These are phyloP conservation scores for Physeter macrocephalus DNA, from an alignment of 2,113 vertebrate genomes.

Conservation along the genomic window DNA sequence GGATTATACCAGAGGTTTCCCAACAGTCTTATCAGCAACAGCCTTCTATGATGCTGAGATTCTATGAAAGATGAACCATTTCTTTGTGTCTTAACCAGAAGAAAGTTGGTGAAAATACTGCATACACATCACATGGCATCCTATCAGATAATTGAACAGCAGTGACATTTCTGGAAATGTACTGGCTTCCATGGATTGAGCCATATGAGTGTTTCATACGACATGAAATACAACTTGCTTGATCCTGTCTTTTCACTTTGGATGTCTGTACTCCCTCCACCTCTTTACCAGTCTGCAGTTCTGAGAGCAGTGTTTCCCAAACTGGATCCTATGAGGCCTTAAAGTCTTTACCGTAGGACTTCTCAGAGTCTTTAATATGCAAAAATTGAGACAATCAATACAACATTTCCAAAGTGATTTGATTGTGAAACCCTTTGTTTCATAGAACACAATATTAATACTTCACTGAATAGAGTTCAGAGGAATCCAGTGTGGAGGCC, in stretches of 20 bases:
- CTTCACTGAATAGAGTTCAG: not conserved
- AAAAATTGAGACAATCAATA: not conserved
- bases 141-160: not conserved
- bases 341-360: not conserved
- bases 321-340: not conserved
- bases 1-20: not conserved
- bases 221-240: not conserved
- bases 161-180: not conserved
- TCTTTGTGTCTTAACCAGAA: not conserved
- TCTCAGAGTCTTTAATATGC: not conserved
- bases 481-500: not conserved
- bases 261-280: too few species aligned
- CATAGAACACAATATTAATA: not conserved
- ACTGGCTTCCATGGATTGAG: not conserved
- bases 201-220: not conserved
- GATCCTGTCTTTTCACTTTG: not conserved
- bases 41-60: not conserved
- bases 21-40: not conserved
- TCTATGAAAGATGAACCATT: not conserved
- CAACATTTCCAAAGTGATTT: not conserved
- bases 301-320: not conserved
- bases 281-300: not conserved
- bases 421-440: not conserved
- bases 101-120: not conserved
- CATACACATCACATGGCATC: not conserved